A percentile compares a stretch with the other conserved stretches of the same genome.
phyloP scores from a whole-genome alignment of 2,113 vertebrate genomes.

The Hoplias malabaricus region DNA sequence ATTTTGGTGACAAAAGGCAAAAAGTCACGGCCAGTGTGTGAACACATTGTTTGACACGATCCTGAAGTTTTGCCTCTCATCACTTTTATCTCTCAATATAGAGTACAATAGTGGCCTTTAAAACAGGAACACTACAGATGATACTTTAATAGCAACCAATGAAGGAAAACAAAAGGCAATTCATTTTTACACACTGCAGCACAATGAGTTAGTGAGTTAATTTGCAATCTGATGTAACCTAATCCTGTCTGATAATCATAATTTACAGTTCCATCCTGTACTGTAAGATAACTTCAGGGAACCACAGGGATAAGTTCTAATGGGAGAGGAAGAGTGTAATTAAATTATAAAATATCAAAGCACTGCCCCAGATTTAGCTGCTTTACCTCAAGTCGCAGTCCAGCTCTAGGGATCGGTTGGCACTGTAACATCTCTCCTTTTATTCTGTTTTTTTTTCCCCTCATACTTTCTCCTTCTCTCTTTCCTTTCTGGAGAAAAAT shows the following conservation, averaged over 20 bases:
- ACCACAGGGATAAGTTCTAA: conserved; percentile 25
- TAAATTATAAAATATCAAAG: conserved; percentile 43
- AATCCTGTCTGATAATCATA: background rate
- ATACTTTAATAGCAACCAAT: background rate
- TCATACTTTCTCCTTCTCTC: background rate
- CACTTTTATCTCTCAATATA: no score
- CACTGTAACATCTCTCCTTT: conserved; percentile 12
- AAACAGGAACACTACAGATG: no score
- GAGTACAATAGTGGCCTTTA: no score
- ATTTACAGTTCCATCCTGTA: background rate
- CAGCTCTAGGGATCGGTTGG: conserved; percentile 17
- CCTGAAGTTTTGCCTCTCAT: no score
- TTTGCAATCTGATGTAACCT: background rate
- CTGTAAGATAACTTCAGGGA: conserved; percentile 31
- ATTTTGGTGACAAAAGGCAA: no score
- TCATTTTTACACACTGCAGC: no score
- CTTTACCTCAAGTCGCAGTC: conserved; percentile 34
- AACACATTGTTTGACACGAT: no score
- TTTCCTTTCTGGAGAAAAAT: conserved; percentile 24
- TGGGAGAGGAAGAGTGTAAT: conserved; percentile 36
- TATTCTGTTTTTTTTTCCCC: background rate
- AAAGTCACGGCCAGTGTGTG: no score
- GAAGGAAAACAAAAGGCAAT: background rate
- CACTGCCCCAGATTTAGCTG: conserved; percentile 34
- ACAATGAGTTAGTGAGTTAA: background rate